These are phyloP conservation scores for Chloroclysta siterata DNA, from an alignment of 2,888 invertebrate species.

Conservation along the genomic window DNA sequence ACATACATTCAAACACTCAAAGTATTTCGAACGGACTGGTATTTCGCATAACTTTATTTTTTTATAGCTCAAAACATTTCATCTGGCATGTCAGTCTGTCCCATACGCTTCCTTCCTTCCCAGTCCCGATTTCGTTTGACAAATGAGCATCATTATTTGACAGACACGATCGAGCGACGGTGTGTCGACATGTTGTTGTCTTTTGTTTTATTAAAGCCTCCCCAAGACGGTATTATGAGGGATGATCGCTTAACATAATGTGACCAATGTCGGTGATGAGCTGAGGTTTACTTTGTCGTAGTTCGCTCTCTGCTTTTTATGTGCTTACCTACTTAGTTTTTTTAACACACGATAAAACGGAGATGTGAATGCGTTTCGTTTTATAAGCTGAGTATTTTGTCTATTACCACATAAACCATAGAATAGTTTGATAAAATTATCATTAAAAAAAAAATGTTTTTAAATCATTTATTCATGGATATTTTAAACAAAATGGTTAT, in stretches of 20 bases:
- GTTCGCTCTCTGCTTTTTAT: slow-evolving; percentile 23
- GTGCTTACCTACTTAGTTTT: not conserved
- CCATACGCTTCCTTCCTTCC: slow-evolving; percentile 29
- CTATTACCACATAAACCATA: too few species aligned
- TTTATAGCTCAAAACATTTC: slow-evolving; percentile 2
- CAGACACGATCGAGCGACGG: slow-evolving; percentile 70
- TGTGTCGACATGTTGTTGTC: slow-evolving; percentile 78
- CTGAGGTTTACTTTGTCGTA: slow-evolving; percentile 38
- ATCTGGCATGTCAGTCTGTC: slow-evolving; percentile 7
- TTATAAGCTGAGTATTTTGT: too few species aligned
- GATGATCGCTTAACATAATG: slow-evolving; percentile 59
- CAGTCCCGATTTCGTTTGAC: slow-evolving; percentile 74
- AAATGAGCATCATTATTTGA: slow-evolving; percentile 84
- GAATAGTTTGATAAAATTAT: too few species aligned
- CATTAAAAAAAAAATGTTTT: too few species aligned
- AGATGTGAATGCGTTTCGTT: not conserved
- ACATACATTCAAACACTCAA: not conserved
- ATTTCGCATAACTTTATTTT: not conserved
- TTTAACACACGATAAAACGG: not conserved
- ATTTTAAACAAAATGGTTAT: too few species aligned
- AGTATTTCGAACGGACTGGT: not conserved
- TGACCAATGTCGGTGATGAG: slow-evolving; percentile 54
- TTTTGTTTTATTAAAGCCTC: slow-evolving; percentile 82
- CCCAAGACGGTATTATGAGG: slow-evolving; percentile 63
- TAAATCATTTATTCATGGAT: too few species aligned